Evolutionary conservation across 2,797 vertebrate species (phyloP), one percentile per base, ranked within the genome.

Genomic region (Lepilemur ruficaudatus): DNA sequence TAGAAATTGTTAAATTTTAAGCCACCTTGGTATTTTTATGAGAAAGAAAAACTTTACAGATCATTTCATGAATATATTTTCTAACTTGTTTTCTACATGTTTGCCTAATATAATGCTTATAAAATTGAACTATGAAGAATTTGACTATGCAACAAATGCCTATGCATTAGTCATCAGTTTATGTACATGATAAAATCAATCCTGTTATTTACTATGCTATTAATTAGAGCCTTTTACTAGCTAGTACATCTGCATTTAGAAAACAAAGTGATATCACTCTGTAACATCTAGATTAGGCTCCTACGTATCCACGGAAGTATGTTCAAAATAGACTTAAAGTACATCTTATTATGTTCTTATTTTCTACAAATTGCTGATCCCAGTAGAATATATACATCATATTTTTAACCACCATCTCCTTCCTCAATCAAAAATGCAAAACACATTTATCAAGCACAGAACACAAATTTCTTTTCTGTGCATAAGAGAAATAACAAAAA

Each of bases 131-230:
- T 88, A 9, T 3, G 6, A 96, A 72, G 55, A 81, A 55, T 86
- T 55, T 94, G 35, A 78, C 89, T 38, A 50, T 57, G 41, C 59
- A 95, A 59, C 22, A 88, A 76, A 88, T 92, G 30, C 63, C 30
- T 69, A 35, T 22, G 7, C 46, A 75, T 83, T 46, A 90, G 32
- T 96, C 89, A 93, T 72, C 30, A 91, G 78, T 73, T 92, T 89
- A n/a, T 35, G 38, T 35, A 38, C 50, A 75, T 78, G 89, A 96
- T 93, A 95, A 94, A 78, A 94, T 89, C 82, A 93, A 52, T 55
- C 67, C 78, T 87, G 50, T 86, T 79, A 81, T 76, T 93, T 70
- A 57, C 75, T 75, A 9, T 2, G 5, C 52, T 88, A 59, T 63
- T 81, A 88, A 95, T 88, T 72, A 76, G 25, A 94, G 65, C 8